A percentile compares a stretch with the other conserved stretches of the same genome.
Conservation (phyloP, 37 sponge, comb jelly and placozoan genomes). For the Chondrosia reniformis region DNA sequence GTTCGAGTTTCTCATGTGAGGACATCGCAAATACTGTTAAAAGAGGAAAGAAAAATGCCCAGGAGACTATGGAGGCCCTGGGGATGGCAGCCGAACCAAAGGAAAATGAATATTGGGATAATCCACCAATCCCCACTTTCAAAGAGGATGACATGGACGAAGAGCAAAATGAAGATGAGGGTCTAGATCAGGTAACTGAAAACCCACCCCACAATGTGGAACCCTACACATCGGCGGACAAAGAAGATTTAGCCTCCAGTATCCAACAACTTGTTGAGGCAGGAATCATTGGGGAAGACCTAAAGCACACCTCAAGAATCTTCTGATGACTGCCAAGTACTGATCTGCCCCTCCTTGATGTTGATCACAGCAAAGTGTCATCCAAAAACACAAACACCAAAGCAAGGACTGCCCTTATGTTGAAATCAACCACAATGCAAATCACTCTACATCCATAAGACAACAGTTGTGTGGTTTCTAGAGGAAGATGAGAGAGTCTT, state of each 20-base stretch:
- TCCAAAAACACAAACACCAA: neutral
- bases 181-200: neutral
- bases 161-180: constrained; percentile 27
- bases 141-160: neutral
- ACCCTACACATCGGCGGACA: neutral
- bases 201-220: neutral
- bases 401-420: constrained; percentile 30
- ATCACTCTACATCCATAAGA: constrained; percentile 27
- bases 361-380: neutral
- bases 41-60: constrained; percentile 14
- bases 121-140: constrained; percentile 9
- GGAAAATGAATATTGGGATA: constrained; percentile 23
- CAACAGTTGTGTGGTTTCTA: constrained; percentile 56
- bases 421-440: constrained; percentile 1
- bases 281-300: neutral
- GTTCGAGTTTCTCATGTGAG: neutral
- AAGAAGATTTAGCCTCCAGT: neutral
- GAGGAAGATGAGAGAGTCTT: constrained; percentile 54
- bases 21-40: constrained; percentile 7
- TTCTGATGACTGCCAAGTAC: neutral
- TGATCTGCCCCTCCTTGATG: neutral
- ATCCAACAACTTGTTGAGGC: neutral
- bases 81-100: constrained; percentile 36
- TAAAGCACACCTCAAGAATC: neutral
- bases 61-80: constrained; percentile 14